A percentile compares a stretch with the other conserved stretches of the same genome.
Conservation (phyloP, 2,113 vertebrate genomes). For the Phalacrocorax carbo region DNA sequence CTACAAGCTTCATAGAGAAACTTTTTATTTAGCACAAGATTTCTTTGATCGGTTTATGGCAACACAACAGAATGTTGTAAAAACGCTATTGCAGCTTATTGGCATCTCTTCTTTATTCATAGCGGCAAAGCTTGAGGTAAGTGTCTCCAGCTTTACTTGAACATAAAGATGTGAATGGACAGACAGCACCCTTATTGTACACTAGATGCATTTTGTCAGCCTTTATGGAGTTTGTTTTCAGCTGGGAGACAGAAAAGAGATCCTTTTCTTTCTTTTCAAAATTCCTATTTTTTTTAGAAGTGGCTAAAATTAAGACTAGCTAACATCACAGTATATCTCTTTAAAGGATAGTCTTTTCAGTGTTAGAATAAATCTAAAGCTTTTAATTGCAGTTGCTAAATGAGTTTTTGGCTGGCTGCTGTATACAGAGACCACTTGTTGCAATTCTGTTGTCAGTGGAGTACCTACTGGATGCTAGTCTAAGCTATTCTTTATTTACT, state of each 20-base stretch:
- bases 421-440: not conserved
- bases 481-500: not conserved
- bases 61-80: conserved; percentile 88
- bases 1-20: conserved; percentile 94
- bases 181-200: not conserved
- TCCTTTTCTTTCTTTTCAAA: not conserved
- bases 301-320: not conserved
- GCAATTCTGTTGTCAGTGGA: not conserved
- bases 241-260: not conserved
- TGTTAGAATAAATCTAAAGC: not conserved
- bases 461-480: not conserved
- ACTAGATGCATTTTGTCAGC: not conserved
- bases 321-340: not conserved
- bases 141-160: not conserved
- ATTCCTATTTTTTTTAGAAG: not conserved
- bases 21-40: conserved; percentile 94
- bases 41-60: conserved; percentile 98
- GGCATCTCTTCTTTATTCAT: conserved; percentile 94
- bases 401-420: not conserved
- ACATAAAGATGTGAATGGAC: not conserved
- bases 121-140: conserved; percentile 94
- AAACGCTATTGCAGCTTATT: conserved; percentile 91
- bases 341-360: not conserved
- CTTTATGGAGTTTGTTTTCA: not conserved
- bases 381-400: not conserved